A percentile compares a stretch with the other conserved stretches of the same genome.
These are phyloP conservation scores for Macaria liturata DNA, from an alignment of 2,888 invertebrate species.

Conservation along the genomic window DNA sequence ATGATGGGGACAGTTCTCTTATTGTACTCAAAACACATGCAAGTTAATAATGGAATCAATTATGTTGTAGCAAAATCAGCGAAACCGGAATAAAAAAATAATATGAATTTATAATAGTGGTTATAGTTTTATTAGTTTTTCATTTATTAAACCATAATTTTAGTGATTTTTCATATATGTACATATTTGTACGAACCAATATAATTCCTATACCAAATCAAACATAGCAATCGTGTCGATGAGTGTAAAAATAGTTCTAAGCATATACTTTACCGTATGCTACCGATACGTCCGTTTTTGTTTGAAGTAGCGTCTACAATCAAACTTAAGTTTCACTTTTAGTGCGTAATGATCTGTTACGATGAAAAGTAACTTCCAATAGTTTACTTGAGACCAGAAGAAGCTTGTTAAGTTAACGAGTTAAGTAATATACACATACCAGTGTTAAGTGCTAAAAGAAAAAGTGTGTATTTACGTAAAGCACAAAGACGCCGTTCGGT, in stretches of 20 bases:
- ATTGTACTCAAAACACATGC: too few species aligned
- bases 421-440: neutral
- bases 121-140: too few species aligned
- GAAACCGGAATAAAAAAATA: too few species aligned
- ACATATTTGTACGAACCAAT: too few species aligned
- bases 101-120: too few species aligned
- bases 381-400: neutral
- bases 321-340: slow-evolving; percentile 32
- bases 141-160: too few species aligned
- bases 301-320: slow-evolving; percentile 25
- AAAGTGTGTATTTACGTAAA: neutral
- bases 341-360: slow-evolving; percentile 19
- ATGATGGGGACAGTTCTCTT: too few species aligned
- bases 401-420: slow-evolving; percentile 3
- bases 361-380: slow-evolving; percentile 24
- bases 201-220: too few species aligned
- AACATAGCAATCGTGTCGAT: neutral
- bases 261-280: slow-evolving; percentile 19
- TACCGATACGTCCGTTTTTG: slow-evolving; percentile 33
- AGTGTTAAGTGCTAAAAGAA: slow-evolving; percentile 3
- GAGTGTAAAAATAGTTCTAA: neutral
- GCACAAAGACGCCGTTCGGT: neutral
- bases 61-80: too few species aligned
- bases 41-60: too few species aligned
- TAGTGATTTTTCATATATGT: too few species aligned